A percentile compares a stretch with the other conserved stretches of the same genome.
These are phyloP conservation scores for Batillaria attramentaria DNA, from an alignment of 1,140 invertebrate genomes.

Conservation along the genomic window DNA sequence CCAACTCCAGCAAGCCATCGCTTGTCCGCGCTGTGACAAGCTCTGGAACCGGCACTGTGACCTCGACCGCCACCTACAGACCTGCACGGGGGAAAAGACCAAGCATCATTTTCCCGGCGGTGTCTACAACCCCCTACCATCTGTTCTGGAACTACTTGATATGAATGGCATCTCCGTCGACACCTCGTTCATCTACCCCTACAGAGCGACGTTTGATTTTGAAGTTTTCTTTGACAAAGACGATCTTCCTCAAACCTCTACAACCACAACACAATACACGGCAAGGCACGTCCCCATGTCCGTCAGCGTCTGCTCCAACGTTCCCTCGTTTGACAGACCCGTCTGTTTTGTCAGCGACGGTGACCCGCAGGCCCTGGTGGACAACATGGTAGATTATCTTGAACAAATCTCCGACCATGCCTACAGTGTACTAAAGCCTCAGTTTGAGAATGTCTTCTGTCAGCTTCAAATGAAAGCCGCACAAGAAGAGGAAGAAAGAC, in stretches of 20 bases:
- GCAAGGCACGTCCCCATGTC: constrained; percentile 3
- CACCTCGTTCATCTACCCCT: neutral
- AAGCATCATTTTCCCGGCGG: neutral
- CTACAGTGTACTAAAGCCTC: neutral
- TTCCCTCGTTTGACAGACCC: neutral
- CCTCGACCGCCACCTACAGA: neutral
- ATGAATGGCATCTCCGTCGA: neutral
- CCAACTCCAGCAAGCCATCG: neutral
- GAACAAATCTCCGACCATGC: constrained; percentile 6
- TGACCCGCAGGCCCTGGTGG: neutral
- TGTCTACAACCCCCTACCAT: neutral
- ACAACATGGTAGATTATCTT: constrained; percentile 22
- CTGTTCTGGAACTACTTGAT: neutral
- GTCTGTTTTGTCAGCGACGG: neutral
- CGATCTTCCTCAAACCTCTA: neutral
- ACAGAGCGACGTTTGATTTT: constrained; percentile 10
- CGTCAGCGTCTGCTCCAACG: neutral
- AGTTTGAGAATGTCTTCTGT: neutral
- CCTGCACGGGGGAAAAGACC: neutral
- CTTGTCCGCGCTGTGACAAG: neutral
- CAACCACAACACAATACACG: neutral
- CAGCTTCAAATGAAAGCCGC: neutral
- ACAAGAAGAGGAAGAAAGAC: neutral
- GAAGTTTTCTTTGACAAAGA: neutral
- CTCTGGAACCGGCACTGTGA: neutral